These are phyloP conservation scores for Clarias platycephalus DNA, from an alignment of 2,797 vertebrate species.

Conservation along the genomic window DNA sequence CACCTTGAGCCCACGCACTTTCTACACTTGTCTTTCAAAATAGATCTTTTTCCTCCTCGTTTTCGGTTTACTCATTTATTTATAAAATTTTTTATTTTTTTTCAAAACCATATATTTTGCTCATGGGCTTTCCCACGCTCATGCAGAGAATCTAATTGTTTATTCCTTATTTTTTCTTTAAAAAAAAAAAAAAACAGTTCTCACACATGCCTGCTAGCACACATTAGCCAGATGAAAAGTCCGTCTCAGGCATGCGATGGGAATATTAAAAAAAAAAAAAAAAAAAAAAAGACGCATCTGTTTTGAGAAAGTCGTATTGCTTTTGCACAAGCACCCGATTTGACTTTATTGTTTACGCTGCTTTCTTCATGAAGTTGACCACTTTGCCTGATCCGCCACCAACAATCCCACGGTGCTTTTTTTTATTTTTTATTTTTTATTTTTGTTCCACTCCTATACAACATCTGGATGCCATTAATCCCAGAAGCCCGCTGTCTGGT, in stretches of 20 bases:
- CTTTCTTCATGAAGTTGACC: constrained; percentile 31
- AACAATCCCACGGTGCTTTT: not conserved
- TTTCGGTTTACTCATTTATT: not conserved
- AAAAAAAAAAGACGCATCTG: not conserved
- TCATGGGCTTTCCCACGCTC: constrained; percentile 1
- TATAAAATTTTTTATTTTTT: not conserved
- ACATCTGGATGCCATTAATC: constrained; percentile 73
- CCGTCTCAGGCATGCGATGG: constrained; percentile 11
- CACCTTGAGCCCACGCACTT: not conserved
- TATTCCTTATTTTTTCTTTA: constrained; percentile 8
- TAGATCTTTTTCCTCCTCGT: not conserved
- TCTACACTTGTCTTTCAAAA: not conserved
- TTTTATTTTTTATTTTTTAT: not conserved
- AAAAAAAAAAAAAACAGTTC: not conserved
- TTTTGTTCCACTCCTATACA: constrained; percentile 44
- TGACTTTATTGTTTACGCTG: constrained; percentile 37
- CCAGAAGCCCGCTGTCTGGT: constrained; percentile 58
- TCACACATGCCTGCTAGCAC: constrained; percentile 6
- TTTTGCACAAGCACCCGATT: not conserved
- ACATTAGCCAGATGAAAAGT: constrained; percentile 25
- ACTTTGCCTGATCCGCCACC: constrained; percentile 16
- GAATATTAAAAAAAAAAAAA: not conserved
- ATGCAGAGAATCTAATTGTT: not conserved
- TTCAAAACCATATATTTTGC: not conserved
- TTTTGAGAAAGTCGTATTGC: constrained; percentile 15